These are phyloP conservation scores for Gymnothorax reevesii DNA, from an alignment of 2,797 vertebrate species.

Conservation along the genomic window DNA sequence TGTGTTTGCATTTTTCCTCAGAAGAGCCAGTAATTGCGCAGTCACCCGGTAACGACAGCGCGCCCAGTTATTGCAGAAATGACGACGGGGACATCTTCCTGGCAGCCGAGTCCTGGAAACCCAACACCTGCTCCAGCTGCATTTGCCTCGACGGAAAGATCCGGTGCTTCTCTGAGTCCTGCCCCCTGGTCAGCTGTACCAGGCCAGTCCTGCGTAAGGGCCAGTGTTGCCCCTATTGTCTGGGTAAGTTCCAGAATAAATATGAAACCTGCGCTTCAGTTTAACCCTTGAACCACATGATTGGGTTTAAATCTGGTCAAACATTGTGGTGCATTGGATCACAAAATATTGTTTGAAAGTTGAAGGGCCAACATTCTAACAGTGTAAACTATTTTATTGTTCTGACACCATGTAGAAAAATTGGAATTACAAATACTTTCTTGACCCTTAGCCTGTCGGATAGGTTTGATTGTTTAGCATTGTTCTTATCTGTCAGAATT, in stretches of 20 bases:
- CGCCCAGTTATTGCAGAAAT: slow-evolving; percentile 79
- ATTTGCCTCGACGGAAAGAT: slow-evolving; percentile 82
- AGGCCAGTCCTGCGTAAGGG: slow-evolving; percentile 85
- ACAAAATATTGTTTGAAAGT: too few relatives aligned
- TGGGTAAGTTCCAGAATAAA: slow-evolving; percentile 69
- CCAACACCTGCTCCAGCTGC: slow-evolving; percentile 86
- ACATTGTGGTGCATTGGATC: too few relatives aligned
- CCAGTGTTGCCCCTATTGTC: slow-evolving; percentile 88
- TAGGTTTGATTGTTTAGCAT: too few relatives aligned
- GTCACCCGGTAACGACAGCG: slow-evolving; percentile 75
- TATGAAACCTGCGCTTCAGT: too few relatives aligned
- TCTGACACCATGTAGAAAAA: too few relatives aligned
- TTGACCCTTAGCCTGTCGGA: too few relatives aligned
- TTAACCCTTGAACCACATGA: too few relatives aligned
- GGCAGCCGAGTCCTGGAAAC: slow-evolving; percentile 89
- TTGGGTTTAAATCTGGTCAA: too few relatives aligned
- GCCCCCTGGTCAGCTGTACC: slow-evolving; percentile 80
- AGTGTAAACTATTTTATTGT: too few relatives aligned
- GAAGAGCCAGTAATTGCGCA: slow-evolving; percentile 72
- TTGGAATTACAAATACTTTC: too few relatives aligned
- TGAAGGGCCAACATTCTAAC: too few relatives aligned
- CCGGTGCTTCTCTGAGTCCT: slow-evolving; percentile 85
- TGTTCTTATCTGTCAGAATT: too few relatives aligned
- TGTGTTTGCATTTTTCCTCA: slow-evolving; percentile 50
- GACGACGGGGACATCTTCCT: slow-evolving; percentile 87